Evolutionary conservation across 2,113 vertebrate genomes (phyloP).

Genomic region (Dromiciops gliroides): DNA sequence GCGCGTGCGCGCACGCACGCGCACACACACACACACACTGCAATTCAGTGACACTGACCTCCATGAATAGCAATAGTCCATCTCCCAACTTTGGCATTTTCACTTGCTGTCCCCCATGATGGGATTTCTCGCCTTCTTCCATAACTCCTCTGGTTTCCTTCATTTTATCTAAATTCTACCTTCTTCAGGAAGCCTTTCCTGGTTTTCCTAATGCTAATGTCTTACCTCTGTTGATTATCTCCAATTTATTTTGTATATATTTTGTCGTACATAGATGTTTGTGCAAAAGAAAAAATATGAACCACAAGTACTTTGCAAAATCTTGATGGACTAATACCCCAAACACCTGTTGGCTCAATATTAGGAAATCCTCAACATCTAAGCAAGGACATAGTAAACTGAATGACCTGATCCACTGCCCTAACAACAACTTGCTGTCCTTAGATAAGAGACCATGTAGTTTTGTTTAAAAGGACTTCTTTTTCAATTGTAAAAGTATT

Average conservation of each 20-base stretch:
- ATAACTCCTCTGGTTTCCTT: too few relatives aligned
- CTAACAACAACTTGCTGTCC: too few relatives aligned
- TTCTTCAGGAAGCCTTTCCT: not conserved
- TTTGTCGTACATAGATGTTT: not conserved
- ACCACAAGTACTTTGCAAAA: not conserved
- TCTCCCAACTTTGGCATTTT: not conserved
- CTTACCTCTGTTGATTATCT: not conserved
- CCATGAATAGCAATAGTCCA: not conserved
- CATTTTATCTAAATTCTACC: not conserved
- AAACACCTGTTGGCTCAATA: not conserved
- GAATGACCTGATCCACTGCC: not conserved
- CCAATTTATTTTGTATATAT: not conserved
- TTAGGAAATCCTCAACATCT: not conserved
- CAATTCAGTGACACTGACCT: not conserved
- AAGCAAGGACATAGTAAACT: not conserved
- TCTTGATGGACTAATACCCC: not conserved
- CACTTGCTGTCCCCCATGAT: not conserved
- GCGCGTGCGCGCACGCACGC: too few relatives aligned
- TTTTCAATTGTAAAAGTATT: not conserved
- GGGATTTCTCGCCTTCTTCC: not conserved
- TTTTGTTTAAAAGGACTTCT: not conserved
- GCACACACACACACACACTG: not conserved
- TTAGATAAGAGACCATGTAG: not conserved
- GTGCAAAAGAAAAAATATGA: not conserved
- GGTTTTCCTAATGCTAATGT: not conserved